Evolutionary conservation across 2,113 vertebrate species (phyloP).

Genomic region (Phrynosoma blainvillii): DNA sequence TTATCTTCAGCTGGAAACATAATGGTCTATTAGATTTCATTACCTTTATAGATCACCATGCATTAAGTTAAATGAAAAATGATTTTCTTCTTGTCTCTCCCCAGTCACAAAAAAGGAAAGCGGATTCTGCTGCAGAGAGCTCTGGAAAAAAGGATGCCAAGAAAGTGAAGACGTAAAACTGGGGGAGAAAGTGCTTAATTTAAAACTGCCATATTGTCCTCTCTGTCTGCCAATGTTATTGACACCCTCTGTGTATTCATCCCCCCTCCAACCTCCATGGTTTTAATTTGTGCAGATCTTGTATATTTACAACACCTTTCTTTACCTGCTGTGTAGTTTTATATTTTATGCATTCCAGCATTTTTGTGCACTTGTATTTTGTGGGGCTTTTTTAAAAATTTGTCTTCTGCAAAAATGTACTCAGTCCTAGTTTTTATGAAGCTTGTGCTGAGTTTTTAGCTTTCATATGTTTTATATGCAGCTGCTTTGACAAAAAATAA

Average conservation of each 20-base stretch:
- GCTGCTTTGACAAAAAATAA: conserved; percentile 80
- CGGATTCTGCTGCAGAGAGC: conserved; percentile 80
- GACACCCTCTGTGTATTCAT: conserved; percentile 75
- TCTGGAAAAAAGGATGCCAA: conserved; percentile 86
- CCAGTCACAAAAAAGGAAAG: conserved; percentile 88
- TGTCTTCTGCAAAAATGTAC: conserved; percentile 73
- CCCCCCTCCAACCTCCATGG: conserved; percentile 61
- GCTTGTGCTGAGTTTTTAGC: conserved; percentile 84
- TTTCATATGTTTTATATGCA: conserved; percentile 87
- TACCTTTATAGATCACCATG: conserved; percentile 34
- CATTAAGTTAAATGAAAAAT: conserved; percentile 57
- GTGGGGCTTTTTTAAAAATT: conserved; percentile 67
- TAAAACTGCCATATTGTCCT: conserved; percentile 72
- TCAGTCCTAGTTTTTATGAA: conserved; percentile 77
- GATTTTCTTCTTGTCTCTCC: conserved; percentile 51
- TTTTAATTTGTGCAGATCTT: conserved; percentile 77
- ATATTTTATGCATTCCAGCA: conserved; percentile 81
- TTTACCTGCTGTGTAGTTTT: conserved; percentile 76
- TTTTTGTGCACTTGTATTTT: conserved; percentile 80
- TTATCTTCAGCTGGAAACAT: conserved; percentile 51
- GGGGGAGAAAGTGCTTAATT: conserved; percentile 56
- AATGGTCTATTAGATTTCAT: conserved; percentile 50
- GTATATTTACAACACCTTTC: conserved; percentile 75
- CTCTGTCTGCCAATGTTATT: conserved; percentile 72
- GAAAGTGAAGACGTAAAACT: conserved; percentile 83